phyloP scores from a whole-genome alignment of 2,113 vertebrate genomes.

The Anguilla japonica region DNA sequence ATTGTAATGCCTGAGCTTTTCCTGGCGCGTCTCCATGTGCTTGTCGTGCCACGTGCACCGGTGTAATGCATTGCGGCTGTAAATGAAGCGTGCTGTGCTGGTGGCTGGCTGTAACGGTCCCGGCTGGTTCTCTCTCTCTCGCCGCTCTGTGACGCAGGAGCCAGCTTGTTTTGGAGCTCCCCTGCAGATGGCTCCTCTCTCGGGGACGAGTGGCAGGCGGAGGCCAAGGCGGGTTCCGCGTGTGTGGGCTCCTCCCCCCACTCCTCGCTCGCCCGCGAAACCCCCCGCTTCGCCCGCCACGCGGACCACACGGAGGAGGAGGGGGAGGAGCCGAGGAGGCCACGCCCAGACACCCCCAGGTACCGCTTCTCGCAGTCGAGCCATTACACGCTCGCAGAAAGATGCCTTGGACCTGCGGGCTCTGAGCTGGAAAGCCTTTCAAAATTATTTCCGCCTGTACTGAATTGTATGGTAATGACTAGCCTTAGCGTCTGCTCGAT shows the following conservation, averaged over 20 bases:
- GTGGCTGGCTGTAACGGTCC: background rate
- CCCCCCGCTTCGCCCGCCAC: constrained; percentile 73
- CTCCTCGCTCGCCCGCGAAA: constrained; percentile 71
- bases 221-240: constrained; percentile 39
- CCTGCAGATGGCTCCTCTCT: constrained; percentile 44
- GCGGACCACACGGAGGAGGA: constrained; percentile 51
- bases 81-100: background rate
- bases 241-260: constrained; percentile 33
- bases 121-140: background rate
- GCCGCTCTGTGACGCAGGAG: constrained; percentile 65
- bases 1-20: background rate
- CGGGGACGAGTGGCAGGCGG: constrained; percentile 44
- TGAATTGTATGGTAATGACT: too few species aligned
- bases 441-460: background rate
- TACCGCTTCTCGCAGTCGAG: constrained; percentile 29
- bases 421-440: background rate
- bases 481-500: background rate
- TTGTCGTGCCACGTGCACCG: too few species aligned
- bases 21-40: too few species aligned
- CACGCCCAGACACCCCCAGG: constrained; percentile 51
- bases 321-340: constrained; percentile 30
- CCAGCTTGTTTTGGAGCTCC: constrained; percentile 86
- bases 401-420: background rate
- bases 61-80: background rate
- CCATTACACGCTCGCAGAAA: background rate